Conservation (phyloP, 2,888 invertebrate genomes). For the Erpobdella octoculata region DNA sequence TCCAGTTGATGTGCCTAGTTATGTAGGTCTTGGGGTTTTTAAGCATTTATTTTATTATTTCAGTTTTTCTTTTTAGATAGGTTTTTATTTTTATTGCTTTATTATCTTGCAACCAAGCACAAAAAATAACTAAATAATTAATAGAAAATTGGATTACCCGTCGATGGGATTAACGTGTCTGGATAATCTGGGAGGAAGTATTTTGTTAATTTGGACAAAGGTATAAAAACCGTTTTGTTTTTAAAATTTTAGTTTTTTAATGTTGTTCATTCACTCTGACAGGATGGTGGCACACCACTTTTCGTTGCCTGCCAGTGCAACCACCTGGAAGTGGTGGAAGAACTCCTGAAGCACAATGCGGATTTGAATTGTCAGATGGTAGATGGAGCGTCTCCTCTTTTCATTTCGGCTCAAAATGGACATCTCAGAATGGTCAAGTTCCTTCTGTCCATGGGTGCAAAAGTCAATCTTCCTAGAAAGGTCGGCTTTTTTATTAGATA, state of each 20-base stretch:
- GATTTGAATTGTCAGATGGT: constrained; percentile 66
- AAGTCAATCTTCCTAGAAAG: constrained; percentile 46
- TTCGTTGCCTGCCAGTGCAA: constrained; percentile 92
- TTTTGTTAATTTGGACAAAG: too few species aligned
- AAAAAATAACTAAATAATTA: too few species aligned
- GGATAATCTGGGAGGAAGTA: too few species aligned
- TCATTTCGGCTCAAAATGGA: constrained; percentile 85
- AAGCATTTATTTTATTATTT: not conserved
- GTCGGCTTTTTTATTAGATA: constrained; percentile 37
- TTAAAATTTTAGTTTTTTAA: too few species aligned
- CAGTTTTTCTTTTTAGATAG: too few species aligned
- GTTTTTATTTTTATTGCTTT: too few species aligned
- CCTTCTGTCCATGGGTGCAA: constrained; percentile 47
- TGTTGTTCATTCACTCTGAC: too few species aligned
- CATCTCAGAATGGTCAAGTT: constrained; percentile 56
- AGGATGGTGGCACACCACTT: constrained; percentile 84
- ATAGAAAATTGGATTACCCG: too few species aligned
- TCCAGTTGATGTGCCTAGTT: constrained; percentile 49
- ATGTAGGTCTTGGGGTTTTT: constrained; percentile 44
- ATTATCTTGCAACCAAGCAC: too few species aligned
- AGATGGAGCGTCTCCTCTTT: constrained; percentile 56
- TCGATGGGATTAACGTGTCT: too few species aligned
- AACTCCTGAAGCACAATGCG: constrained; percentile 68
- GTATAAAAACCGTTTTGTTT: too few species aligned
- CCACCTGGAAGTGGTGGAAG: constrained; percentile 69